Evolutionary conservation across 2,113 vertebrate genomes (phyloP).

Genomic region (Sinocyclocheilus rhinocerous): DNA sequence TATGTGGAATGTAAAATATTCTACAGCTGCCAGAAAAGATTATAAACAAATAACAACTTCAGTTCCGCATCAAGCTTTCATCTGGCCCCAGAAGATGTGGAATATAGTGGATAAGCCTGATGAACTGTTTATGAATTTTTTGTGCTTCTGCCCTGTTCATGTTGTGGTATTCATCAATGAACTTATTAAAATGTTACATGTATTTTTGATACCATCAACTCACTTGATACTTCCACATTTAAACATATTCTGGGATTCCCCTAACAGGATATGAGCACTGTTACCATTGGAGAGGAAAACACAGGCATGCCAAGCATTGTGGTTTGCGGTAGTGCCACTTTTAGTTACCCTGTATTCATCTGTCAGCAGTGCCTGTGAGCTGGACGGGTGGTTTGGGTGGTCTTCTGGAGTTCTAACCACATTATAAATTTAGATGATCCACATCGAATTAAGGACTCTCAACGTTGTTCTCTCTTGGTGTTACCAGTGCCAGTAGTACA

Average conservation of each 20-base stretch:
- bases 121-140: background rate
- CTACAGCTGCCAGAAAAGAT: too few relatives aligned
- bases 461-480: background rate
- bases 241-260: background rate
- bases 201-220: background rate
- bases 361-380: background rate
- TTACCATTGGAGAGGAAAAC: background rate
- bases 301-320: background rate
- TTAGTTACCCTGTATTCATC: background rate
- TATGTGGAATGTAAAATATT: too few relatives aligned
- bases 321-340: background rate
- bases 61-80: background rate
- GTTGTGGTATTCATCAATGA: background rate
- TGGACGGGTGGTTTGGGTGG: background rate
- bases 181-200: background rate
- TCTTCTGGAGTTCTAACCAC: background rate
- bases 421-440: background rate
- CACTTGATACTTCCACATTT: background rate
- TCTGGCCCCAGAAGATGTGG: background rate
- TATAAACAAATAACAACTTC: background rate
- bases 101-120: background rate
- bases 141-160: background rate
- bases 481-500: background rate
- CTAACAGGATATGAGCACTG: slow-evolving; percentile 2
- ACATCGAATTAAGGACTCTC: background rate